A percentile compares a stretch with the other conserved stretches of the same genome.
Conservation (phyloP, 2,113 vertebrate species). For the Ctenodactylus gundi region DNA sequence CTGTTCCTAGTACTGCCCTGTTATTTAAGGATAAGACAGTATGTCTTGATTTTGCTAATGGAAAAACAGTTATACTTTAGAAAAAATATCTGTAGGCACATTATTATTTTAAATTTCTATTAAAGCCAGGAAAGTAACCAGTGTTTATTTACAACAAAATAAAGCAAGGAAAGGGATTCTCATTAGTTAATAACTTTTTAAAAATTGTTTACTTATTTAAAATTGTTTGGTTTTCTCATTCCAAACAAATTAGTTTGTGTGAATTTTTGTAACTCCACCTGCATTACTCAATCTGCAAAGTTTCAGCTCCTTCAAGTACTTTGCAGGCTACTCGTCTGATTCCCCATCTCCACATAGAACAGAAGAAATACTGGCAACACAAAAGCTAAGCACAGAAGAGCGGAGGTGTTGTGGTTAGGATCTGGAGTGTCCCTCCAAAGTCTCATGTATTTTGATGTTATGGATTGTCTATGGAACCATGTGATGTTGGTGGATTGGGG, state of each 20-base stretch:
- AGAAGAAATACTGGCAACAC: background rate
- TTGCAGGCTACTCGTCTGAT: background rate
- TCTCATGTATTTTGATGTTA: no score
- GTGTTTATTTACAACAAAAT: background rate
- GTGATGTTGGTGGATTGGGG: no score
- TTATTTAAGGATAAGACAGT: background rate
- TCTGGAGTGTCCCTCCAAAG: no score
- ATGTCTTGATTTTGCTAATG: background rate
- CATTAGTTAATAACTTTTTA: no score
- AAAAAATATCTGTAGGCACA: background rate
- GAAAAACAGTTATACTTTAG: conserved; percentile 14
- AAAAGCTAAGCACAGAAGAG: background rate
- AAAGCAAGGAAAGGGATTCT: background rate
- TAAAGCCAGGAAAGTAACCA: conserved; percentile 7
- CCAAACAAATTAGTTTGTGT: background rate
- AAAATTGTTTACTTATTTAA: background rate
- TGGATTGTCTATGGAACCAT: no score
- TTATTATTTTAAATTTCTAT: background rate
- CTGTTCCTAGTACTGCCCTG: background rate
- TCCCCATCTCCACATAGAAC: background rate
- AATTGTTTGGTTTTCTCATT: background rate
- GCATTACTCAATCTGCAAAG: background rate
- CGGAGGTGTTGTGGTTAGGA: no score
- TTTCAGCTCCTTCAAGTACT: background rate
- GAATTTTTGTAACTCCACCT: background rate